These are phyloP conservation scores for Aramus guarauna DNA, from an alignment of 2,113 vertebrate genomes.

Conservation along the genomic window DNA sequence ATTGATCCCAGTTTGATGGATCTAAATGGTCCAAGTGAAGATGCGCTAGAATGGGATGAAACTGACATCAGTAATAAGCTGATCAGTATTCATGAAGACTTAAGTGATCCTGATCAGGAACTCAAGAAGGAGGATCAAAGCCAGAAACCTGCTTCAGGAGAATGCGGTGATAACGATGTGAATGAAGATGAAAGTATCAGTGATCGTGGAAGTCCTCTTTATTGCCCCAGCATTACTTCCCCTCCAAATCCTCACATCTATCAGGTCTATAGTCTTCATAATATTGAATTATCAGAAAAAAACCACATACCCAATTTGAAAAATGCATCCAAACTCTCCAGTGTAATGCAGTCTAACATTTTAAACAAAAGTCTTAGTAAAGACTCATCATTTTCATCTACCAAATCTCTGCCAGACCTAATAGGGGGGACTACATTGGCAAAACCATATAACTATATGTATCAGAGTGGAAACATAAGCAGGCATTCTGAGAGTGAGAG, in stretches of 20 bases:
- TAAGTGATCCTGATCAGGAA: constrained; percentile 72
- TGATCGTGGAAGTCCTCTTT: constrained; percentile 27
- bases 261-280: constrained; percentile 90
- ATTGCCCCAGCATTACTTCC: constrained; percentile 37
- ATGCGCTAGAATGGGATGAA: constrained; percentile 97
- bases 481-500: constrained; percentile 89
- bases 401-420: constrained; percentile 89
- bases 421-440: constrained; percentile 68
- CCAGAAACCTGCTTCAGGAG: constrained; percentile 47
- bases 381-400: constrained; percentile 91
- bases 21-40: constrained; percentile 81
- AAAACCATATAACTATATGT: constrained; percentile 53
- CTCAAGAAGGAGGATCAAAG: constrained; percentile 47
- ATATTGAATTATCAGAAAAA: constrained; percentile 80
- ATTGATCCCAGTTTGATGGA: constrained; percentile 88
- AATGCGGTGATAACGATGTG: constrained; percentile 8
- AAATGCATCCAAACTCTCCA: constrained; percentile 54
- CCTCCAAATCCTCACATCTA: constrained; percentile 77
- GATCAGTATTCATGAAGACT: constrained; percentile 81
- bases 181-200: constrained; percentile 54
- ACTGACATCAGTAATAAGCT: constrained; percentile 88
- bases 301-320: constrained; percentile 71
- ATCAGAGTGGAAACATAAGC: constrained; percentile 72
- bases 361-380: constrained; percentile 87
- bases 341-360: constrained; percentile 63